Evolutionary conservation across 1,140 invertebrate species (phyloP), one percentile per base, ranked within the genome.

Genomic region (Drosophila insularis): DNA sequence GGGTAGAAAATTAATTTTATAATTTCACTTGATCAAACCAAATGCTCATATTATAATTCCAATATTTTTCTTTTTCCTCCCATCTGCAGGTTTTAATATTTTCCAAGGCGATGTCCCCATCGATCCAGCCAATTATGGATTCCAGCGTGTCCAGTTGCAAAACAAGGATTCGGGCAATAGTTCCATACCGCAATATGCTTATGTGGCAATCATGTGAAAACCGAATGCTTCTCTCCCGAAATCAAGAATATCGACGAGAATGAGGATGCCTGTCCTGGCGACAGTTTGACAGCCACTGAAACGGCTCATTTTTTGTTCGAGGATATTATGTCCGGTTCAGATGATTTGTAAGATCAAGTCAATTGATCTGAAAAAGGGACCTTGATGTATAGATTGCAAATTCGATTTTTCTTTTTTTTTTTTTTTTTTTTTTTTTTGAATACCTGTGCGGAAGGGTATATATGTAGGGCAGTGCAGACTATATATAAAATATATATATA

Each of bases 301-400:
- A 71, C 74, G 32, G 78, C 78, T 1, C 73, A 80, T 6, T 68
- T 58, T 4, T 50, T 86, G 31, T 85, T 85, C 31, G 81, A 86
- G 68, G 75, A 82, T 17, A 82, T 82, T 13, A 84, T 89, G 75
- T 89, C 72, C 2, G 81, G 74, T 10, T 81, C 78, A 43, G 63
- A 78, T 56, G 70, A 74, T 8, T 71, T 74, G 67, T 71, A 81
- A 82, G 69, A 55, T 54, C 32, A 69, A 13, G 27, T n/a, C 27
- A 14, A 2, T n/a, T n/a, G n/a, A n/a, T n/a, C n/a, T n/a, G n/a
- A n/a, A n/a, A n/a, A n/a, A n/a, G n/a, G n/a, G n/a, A n/a, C n/a
- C n/a, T n/a, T n/a, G n/a, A n/a, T n/a, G n/a, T n/a, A n/a, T n/a
- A n/a, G n/a, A 67, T 40, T 59, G 37, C 3, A n/a, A 46, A 2